phyloP scores from a whole-genome alignment of 2,113 vertebrate genomes.

The Gallinago paraguaiae region DNA sequence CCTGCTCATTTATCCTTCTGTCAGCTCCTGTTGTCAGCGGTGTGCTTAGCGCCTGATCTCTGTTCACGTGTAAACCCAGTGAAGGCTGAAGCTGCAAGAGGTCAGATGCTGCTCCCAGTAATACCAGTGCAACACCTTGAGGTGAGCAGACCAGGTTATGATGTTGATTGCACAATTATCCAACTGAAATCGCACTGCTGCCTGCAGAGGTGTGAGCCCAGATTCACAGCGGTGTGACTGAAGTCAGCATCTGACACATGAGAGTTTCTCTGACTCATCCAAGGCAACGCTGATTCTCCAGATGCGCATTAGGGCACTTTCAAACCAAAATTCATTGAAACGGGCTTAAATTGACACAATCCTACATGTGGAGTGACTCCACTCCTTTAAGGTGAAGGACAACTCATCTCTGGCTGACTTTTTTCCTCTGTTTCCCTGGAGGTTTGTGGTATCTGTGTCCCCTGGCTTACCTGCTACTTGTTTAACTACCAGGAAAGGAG shows the following conservation, averaged over 20 bases:
- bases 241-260: conserved; percentile 21
- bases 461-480: background rate
- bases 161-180: background rate
- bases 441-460: background rate
- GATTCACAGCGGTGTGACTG: background rate
- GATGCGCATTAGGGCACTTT: background rate
- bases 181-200: background rate
- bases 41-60: rapidly evolving
- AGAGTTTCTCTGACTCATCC: conserved; percentile 43
- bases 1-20: background rate
- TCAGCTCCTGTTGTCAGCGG: background rate
- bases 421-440: background rate
- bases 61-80: background rate
- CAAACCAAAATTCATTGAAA: background rate
- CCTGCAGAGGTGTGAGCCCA: background rate
- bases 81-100: background rate
- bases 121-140: background rate
- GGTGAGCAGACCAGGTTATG: background rate
- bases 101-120: background rate
- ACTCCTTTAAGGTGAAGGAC: background rate
- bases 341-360: background rate
- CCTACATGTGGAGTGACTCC: background rate
- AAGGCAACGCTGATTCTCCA: background rate
- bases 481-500: background rate
- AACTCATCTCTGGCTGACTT: background rate